A percentile compares a stretch with the other conserved stretches of the same genome.
These are phyloP conservation scores for Siniperca knerii DNA, from an alignment of 2,113 vertebrate genomes.

Conservation along the genomic window DNA sequence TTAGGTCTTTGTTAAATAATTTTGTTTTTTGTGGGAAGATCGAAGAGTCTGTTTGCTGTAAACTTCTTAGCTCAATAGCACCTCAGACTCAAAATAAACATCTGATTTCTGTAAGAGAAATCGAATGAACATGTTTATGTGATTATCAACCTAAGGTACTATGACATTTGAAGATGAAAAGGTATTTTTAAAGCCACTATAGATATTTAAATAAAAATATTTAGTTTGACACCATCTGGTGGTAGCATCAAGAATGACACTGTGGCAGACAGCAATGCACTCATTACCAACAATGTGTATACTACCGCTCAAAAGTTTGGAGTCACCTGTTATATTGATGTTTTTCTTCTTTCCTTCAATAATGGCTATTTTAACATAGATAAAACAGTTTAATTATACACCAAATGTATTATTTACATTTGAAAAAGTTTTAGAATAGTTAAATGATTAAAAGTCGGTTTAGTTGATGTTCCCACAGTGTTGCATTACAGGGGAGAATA, in stretches of 20 bases:
- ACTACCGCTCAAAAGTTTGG: too few species aligned
- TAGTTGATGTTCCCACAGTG: too few species aligned
- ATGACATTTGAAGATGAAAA: not conserved
- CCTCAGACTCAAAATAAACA: not conserved
- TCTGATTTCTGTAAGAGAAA: not conserved
- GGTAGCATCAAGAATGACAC: not conserved
- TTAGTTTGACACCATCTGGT: not conserved
- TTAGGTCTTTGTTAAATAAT: not conserved
- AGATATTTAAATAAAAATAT: not conserved
- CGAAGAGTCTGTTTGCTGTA: not conserved
- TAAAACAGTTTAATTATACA: too few species aligned
- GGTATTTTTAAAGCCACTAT: not conserved
- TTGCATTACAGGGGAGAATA: too few species aligned
- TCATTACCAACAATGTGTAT: not conserved
- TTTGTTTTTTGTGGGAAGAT: accelerated
- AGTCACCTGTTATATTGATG: too few species aligned
- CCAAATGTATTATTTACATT: too few species aligned
- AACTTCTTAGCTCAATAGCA: not conserved
- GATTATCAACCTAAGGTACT: not conserved
- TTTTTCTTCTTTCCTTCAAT: too few species aligned
- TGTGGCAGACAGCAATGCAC: not conserved
- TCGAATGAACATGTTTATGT: not conserved
- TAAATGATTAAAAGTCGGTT: too few species aligned
- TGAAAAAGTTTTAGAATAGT: too few species aligned
- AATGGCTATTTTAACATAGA: too few species aligned